Percentiles rank a stretch among this genome's conserved stretches.
These are phyloP conservation scores for Aspidoscelis tigris DNA, from an alignment of 2,113 vertebrate species.

Conservation along the genomic window DNA sequence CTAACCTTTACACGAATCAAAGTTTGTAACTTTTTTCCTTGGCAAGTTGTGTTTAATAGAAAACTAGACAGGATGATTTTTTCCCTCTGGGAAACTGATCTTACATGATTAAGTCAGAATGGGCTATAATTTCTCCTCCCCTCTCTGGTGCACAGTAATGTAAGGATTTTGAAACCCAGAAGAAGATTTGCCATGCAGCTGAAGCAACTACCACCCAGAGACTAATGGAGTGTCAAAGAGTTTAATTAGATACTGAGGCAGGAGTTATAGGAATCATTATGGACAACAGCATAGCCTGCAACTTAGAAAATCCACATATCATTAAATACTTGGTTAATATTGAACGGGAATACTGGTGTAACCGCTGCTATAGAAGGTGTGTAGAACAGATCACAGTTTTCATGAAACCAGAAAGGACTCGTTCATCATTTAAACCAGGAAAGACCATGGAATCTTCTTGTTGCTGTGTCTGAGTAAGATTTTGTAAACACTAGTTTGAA, in stretches of 20 bases:
- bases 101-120: accelerated
- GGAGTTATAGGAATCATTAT: accelerated
- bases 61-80: not conserved
- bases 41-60: conserved; percentile 8
- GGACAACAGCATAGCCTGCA: conserved; percentile 32
- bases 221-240: conserved; percentile 7
- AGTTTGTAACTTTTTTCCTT: not conserved
- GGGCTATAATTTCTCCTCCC: conserved; percentile 13
- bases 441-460: not conserved
- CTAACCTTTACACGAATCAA: too few species aligned
- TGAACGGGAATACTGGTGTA: not conserved
- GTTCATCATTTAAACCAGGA: not conserved
- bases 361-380: not conserved
- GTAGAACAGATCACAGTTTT: not conserved
- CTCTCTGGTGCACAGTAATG: not conserved
- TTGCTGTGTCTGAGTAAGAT: not conserved
- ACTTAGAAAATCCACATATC: conserved; percentile 16
- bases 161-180: not conserved
- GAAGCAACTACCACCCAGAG: conserved; percentile 31
- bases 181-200: conserved; percentile 32
- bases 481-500: not conserved
- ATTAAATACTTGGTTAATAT: conserved; percentile 17
- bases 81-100: not conserved
- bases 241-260: conserved; percentile 25
- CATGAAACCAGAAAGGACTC: not conserved